phyloP scores from a whole-genome alignment of 2,113 vertebrate species.

The Grus americana region DNA sequence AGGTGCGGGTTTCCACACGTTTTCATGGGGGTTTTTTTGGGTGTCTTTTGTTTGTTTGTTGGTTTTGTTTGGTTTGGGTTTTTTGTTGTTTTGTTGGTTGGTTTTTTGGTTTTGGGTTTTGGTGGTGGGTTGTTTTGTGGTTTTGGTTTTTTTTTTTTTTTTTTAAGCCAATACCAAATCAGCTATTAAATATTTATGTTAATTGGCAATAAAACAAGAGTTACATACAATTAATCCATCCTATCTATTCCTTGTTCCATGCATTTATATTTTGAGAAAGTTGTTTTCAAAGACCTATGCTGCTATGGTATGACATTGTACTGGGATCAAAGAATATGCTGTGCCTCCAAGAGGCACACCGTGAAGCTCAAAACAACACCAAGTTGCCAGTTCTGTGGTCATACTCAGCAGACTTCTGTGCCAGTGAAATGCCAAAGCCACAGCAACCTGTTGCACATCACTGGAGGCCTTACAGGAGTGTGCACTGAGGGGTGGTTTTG shows the following conservation, averaged over 20 bases:
- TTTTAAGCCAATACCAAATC: not conserved
- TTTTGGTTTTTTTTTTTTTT: not conserved
- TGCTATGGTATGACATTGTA: too few relatives aligned
- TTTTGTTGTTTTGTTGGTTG: too few relatives aligned
- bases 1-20: rapidly evolving
- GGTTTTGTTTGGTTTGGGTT: too few relatives aligned
- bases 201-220: not conserved
- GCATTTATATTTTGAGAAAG: not conserved
- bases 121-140: too few relatives aligned
- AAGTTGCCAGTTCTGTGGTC: not conserved
- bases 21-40: not conserved
- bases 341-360: not conserved
- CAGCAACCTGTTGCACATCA: not conserved
- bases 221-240: not conserved
- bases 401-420: not conserved
- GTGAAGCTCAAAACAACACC: not conserved
- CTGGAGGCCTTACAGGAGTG: not conserved
- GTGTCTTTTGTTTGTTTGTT: not conserved
- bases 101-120: not conserved
- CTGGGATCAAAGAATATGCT: not conserved
- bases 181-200: not conserved
- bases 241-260: not conserved
- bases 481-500: not conserved
- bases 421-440: not conserved
- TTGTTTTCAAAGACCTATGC: not conserved